phyloP scores from a whole-genome alignment of 1,140 invertebrate genomes.

The Brachionus koreanus region DNA sequence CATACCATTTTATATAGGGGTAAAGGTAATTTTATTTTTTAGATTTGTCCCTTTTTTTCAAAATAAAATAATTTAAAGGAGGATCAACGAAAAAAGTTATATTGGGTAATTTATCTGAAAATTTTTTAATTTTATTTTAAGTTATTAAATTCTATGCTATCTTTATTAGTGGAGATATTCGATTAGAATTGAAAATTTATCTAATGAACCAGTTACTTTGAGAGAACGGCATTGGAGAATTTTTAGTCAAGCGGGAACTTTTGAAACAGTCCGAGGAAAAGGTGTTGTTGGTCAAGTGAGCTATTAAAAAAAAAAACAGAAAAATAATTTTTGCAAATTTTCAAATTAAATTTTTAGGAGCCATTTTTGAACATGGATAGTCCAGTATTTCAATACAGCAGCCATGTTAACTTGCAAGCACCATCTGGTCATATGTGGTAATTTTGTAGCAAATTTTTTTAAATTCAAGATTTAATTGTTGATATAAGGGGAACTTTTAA shows the following conservation, averaged over 20 bases:
- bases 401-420: constrained; percentile 89
- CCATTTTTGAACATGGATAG: constrained; percentile 77
- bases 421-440: constrained; percentile 96
- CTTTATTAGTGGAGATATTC: constrained; percentile 70
- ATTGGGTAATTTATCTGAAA: constrained; percentile 49
- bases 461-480: neutral
- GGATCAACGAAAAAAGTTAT: constrained; percentile 51
- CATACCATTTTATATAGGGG: constrained; percentile 95
- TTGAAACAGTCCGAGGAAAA: constrained; percentile 86
- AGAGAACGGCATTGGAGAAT: constrained; percentile 93
- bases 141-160: constrained; percentile 1
- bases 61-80: constrained; percentile 48
- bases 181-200: constrained; percentile 88
- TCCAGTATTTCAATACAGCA: constrained; percentile 94
- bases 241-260: constrained; percentile 84
- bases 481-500: constrained; percentile 81
- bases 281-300: constrained; percentile 80
- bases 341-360: constrained; percentile 61
- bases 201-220: constrained; percentile 76
- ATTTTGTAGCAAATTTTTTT: neutral
- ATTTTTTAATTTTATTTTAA: constrained; percentile 11
- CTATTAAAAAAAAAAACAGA: neutral
- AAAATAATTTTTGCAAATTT: neutral
- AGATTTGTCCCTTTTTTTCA: neutral
- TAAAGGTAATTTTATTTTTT: constrained; percentile 60